Evolutionary conservation across 2,113 vertebrate genomes (phyloP).

Genomic region (Tachysurus vachellii): DNA sequence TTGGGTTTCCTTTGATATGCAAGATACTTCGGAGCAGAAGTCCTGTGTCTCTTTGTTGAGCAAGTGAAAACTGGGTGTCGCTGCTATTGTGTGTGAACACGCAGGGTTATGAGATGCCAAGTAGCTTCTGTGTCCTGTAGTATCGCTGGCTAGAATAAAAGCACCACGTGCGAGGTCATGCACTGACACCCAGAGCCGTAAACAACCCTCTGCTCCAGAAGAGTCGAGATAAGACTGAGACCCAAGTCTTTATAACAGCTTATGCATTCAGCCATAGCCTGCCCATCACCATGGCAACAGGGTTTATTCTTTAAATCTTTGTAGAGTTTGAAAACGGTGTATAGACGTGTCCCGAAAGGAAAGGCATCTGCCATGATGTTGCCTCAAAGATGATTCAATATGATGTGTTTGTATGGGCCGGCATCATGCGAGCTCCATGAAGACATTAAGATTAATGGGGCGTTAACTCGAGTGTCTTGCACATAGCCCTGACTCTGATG

Average conservation of each 20-base stretch:
- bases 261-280: background rate
- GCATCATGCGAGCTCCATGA: no score
- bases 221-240: no score
- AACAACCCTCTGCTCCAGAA: background rate
- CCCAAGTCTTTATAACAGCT: background rate
- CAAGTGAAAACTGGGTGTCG: no score
- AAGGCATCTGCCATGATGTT: no score
- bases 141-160: background rate
- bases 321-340: background rate
- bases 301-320: background rate
- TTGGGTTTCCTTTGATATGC: conserved; percentile 21
- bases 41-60: background rate
- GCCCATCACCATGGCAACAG: background rate
- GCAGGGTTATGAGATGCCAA: background rate
- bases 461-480: no score
- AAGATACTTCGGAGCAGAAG: background rate
- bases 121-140: background rate
- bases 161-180: background rate
- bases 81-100: background rate
- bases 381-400: no score
- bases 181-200: background rate
- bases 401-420: no score
- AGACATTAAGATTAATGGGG: no score
- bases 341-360: background rate
- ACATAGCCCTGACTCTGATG: no score